Evolutionary conservation across 2,888 invertebrate genomes (phyloP).

Genomic region (Rhyacophila evoluta): DNA sequence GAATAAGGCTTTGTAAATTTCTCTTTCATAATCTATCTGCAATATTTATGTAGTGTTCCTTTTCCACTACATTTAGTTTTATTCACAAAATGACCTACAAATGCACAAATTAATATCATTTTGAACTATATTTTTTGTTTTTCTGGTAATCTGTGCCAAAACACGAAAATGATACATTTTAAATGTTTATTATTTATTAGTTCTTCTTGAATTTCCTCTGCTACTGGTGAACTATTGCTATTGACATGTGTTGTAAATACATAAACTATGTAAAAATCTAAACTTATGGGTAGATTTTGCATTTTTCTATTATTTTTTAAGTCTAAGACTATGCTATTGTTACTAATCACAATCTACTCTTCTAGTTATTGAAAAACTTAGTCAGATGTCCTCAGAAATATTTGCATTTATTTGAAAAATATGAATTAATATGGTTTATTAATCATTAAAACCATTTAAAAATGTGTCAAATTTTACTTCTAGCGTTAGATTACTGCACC

Average conservation of each 20-base stretch:
- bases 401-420: neutral
- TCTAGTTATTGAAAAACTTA: neutral
- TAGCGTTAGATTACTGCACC: slow-evolving; percentile 30
- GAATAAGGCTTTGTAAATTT: slow-evolving; percentile 8
- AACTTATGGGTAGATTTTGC: slow-evolving; percentile 24
- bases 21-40: neutral
- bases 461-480: slow-evolving; percentile 43
- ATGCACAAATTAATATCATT: neutral
- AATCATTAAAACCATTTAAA: neutral
- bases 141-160: slow-evolving; percentile 1
- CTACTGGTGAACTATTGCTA: neutral
- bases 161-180: neutral
- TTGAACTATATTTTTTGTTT: neutral
- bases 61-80: no score
- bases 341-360: neutral
- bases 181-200: neutral
- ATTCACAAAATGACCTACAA: neutral
- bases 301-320: slow-evolving; percentile 24
- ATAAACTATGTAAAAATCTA: slow-evolving; percentile 16
- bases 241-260: slow-evolving; percentile 12
- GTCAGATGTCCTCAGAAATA: neutral
- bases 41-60: neutral
- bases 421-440: no score
- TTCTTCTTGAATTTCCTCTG: neutral
- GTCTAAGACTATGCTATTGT: slow-evolving; percentile 9